Conservation (phyloP, 2,797 vertebrate genomes). For the Enteromius unitaeniatus region DNA sequence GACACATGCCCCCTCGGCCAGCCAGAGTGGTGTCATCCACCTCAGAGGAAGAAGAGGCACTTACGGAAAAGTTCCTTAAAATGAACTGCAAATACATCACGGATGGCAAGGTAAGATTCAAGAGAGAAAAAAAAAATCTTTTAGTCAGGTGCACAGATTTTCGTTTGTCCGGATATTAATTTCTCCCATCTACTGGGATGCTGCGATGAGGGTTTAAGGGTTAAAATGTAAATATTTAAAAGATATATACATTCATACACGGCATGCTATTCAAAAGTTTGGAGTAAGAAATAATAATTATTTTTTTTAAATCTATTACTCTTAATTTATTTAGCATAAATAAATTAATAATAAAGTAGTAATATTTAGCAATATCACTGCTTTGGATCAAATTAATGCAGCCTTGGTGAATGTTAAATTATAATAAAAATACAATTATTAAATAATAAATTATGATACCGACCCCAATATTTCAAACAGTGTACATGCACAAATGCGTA, state of each 20-base stretch:
- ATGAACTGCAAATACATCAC: conserved; percentile 99
- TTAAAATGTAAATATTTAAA: not conserved
- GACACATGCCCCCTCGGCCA: conserved; percentile 77
- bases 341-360: not conserved
- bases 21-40: conserved; percentile 94
- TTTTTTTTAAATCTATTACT: not conserved
- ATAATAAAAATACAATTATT: too few species aligned
- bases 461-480: too few species aligned
- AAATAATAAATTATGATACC: too few species aligned
- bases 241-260: not conserved
- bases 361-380: too few species aligned
- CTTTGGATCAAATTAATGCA: too few species aligned
- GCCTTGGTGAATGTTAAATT: too few species aligned
- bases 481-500: too few species aligned
- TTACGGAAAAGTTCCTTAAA: conserved; percentile 99
- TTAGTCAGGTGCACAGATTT: not conserved
- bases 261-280: not conserved
- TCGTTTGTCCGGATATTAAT: not conserved
- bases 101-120: conserved; percentile 85
- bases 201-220: not conserved
- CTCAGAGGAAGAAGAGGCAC: conserved; percentile 97
- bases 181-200: not conserved
- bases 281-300: not conserved
- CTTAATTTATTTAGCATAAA: not conserved
- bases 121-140: not conserved